phyloP scores from a whole-genome alignment of 2,113 vertebrate genomes.

The Pedionomus torquatus region DNA sequence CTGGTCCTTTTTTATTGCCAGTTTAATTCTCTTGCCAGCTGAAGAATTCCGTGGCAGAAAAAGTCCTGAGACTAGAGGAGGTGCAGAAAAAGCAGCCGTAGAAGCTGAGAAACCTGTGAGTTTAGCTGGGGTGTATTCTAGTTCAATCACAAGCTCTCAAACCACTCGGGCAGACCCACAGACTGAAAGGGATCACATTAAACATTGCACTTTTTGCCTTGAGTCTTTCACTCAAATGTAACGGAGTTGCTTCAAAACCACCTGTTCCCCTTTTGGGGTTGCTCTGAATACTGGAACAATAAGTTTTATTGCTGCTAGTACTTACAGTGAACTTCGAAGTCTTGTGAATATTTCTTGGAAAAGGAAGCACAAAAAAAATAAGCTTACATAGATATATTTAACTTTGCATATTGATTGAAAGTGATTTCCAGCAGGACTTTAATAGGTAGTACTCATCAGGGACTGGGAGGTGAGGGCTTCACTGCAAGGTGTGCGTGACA shows the following conservation, averaged over 20 bases:
- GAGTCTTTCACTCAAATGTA: neutral
- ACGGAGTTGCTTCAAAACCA: neutral
- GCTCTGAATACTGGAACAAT: neutral
- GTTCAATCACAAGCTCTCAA: neutral
- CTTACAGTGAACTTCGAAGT: neutral
- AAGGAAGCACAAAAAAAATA: neutral
- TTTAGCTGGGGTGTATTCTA: neutral
- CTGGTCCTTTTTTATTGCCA: neutral
- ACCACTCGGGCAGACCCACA: neutral
- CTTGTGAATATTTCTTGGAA: neutral
- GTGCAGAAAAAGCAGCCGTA: neutral
- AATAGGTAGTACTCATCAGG: neutral
- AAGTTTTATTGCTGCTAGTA: neutral
- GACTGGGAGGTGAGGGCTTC: neutral
- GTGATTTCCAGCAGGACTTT: neutral
- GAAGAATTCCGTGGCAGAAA: neutral
- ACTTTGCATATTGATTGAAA: neutral
- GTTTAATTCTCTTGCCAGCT: neutral
- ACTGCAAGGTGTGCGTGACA: neutral
- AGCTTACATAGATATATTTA: neutral
- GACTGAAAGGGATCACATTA: neutral
- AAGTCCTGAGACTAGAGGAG: neutral
- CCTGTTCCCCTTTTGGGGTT: neutral
- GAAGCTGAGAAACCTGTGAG: neutral
- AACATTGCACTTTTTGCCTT: neutral